Conservation (phyloP, 2,113 vertebrate species). For the Lanius collurio region DNA sequence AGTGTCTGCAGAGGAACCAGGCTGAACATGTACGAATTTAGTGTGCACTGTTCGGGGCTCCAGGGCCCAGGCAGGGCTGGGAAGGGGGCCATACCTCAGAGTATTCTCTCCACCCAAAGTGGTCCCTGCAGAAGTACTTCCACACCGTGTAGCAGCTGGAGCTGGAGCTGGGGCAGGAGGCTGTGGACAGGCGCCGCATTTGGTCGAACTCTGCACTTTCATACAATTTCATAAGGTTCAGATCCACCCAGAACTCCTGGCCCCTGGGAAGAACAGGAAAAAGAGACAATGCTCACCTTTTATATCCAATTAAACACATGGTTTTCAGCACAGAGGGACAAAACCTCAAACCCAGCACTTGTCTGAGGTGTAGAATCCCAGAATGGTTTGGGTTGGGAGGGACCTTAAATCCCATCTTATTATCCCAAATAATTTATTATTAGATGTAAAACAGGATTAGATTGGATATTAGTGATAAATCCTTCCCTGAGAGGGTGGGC, state of each 20-base stretch:
- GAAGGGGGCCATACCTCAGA: slow-evolving; percentile 83
- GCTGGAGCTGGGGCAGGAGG: slow-evolving; percentile 78
- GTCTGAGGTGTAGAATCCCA: not conserved
- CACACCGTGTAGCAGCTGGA: slow-evolving; percentile 90
- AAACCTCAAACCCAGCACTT: not conserved
- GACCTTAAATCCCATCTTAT: not conserved
- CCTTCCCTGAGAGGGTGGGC: accelerated
- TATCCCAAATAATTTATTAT: not conserved
- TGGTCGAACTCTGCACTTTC: slow-evolving; percentile 91
- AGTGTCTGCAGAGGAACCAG: not conserved
- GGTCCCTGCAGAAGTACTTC: slow-evolving; percentile 99
- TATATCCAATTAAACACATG: accelerated
- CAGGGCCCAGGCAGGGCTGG: not conserved
- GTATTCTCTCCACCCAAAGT: slow-evolving; percentile 99
- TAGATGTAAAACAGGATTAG: not conserved
- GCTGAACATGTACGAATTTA: accelerated
- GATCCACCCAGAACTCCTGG: slow-evolving; percentile 89
- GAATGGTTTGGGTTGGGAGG: not conserved
- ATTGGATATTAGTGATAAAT: not conserved
- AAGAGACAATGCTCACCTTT: not conserved
- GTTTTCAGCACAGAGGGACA: not conserved
- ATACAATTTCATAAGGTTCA: slow-evolving; percentile 87
- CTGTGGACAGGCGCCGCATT: slow-evolving; percentile 87
- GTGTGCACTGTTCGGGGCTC: accelerated
- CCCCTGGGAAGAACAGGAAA: slow-evolving; percentile 73